Percentiles rank a stretch among this genome's conserved stretches.
phyloP scores from a whole-genome alignment of 2,888 invertebrate genomes.

The Muschampia plurimacula region DNA sequence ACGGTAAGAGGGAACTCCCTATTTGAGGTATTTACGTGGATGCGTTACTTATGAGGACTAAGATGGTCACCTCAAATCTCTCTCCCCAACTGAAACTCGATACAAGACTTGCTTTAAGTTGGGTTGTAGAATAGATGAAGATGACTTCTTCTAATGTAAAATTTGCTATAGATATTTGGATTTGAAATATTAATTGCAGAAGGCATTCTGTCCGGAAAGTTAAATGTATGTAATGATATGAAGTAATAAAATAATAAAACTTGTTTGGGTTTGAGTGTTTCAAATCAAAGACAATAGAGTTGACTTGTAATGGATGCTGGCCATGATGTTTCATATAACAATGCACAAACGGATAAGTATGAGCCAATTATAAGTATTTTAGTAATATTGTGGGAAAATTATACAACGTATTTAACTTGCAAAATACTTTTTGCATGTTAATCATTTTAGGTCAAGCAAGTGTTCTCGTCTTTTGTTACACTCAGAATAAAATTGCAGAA shows the following conservation, averaged over 20 bases:
- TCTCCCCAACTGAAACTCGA: no score
- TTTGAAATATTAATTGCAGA: no score
- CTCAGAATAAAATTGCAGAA: conserved; percentile 11
- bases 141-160: no score
- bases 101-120: no score
- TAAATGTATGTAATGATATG: background rate
- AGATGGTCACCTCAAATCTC: no score
- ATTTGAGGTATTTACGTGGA: no score
- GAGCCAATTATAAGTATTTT: conserved; percentile 3
- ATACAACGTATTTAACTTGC: background rate
- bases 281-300: background rate
- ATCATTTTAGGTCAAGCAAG: background rate
- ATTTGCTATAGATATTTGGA: no score
- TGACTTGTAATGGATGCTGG: background rate
- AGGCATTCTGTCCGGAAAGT: no score
- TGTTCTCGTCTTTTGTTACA: conserved; percentile 10
- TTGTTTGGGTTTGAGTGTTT: background rate
- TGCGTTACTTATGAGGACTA: no score
- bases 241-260: no score
- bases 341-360: conserved; percentile 5
- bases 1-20: no score
- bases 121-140: no score
- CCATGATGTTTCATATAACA: conserved; percentile 12
- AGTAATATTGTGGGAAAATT: conserved; percentile 15
- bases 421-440: background rate